Base-by-base conservation (phyloP, 92 coral and sea anemone species). In the Galaxea fascicularis region DNA sequence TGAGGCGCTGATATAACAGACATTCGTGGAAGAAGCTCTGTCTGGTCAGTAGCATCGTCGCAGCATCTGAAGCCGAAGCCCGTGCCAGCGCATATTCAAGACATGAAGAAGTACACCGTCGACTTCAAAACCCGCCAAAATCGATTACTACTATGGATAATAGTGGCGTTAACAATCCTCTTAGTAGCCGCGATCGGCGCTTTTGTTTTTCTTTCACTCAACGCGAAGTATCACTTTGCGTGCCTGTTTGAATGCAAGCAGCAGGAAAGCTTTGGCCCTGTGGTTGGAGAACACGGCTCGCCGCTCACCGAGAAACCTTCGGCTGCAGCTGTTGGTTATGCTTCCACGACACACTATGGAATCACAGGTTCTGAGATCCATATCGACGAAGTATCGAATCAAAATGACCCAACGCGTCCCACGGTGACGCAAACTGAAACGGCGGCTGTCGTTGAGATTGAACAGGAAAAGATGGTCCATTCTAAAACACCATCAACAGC, bases 141-240 rank as follows among this genome's bases (percentile, higher is more conserved):
- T 79, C 90, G 95, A 3, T 76, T 94, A 83, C 81, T 94, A 0
- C 86, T 89, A 51, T 94, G 95, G 92, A 65, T 91, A 8, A 78
- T 89, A 17, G 88, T 90, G 11, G 28, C 91, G 79, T 65, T 91
- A n/a, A 74, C 93, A 76, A 73, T 94, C 57, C 78, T 90, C 54
- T 87, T 94, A 71, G 31, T 89, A 3, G 74, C 89, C 18, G 82
- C 90, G 13, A 82, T 91, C 17, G 98, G 89, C 9, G 69, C 92
- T 45, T 94, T 94, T 71, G 87, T 94, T 64, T 94, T 91, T 49
- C 87, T 94, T 52, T 83, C 92, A 24, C 92, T 94, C 72, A 91
- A 94, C 66, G 91, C 98, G 18, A 89, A 92, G 11, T 92, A 87
- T 52, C 88, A 86, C 16, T 87, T 89, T 71, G 91, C 89, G 17